Base-by-base conservation (phyloP, 2,888 invertebrate species). In the Meiosimyza platycephala region DNA sequence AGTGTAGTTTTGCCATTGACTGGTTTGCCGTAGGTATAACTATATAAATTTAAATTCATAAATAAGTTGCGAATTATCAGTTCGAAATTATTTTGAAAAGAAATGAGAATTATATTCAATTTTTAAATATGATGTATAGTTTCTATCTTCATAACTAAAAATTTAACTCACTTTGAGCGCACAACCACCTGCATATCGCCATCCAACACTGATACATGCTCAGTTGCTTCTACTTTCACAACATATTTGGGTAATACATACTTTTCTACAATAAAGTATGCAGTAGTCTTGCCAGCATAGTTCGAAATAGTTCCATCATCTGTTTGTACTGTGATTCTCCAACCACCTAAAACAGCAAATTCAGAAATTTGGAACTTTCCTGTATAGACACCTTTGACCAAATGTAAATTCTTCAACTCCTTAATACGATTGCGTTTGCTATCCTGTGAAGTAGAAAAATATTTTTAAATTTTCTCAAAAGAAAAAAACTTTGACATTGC, bases 201-300 rank as follows among this genome's bases (percentile, higher is more conserved):
- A 74, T 96, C 95, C 76, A 92, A 92, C 84, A 95, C 94, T 0
- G 96, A 93, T 6, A 93, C 91, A 83, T 95, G 94, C 70, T 93
- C 90, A 0, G 96, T 94, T 51, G 95, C 90, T 76, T 93, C 91
- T 77, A 98, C 92, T 60, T 91, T 91, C 75, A 98, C 94, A 79
- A 95, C 92, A 87, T 97, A 98, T 84, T 96, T 97, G 0, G 98
- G 98, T 77, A 96, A 88, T 67, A 98, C 93, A 83, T 96, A 97
- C 86, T 96, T 95, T 13, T 95, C 95, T 13, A 97, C 95, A 80
- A 93, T 90, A 72, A 87, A 85, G 52, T 82, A 83, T 0, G 73
- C 40, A 40, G 40, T 40, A 40, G 28, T 28, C 3, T 28, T 28
- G 40, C 40, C 40, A 40, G 28, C 79, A 83, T 89, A 77, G 0